Percentiles rank a stretch among this genome's conserved stretches.
Conservation (phyloP, 2,113 vertebrate genomes). For the Pseudopodoces humilis region DNA sequence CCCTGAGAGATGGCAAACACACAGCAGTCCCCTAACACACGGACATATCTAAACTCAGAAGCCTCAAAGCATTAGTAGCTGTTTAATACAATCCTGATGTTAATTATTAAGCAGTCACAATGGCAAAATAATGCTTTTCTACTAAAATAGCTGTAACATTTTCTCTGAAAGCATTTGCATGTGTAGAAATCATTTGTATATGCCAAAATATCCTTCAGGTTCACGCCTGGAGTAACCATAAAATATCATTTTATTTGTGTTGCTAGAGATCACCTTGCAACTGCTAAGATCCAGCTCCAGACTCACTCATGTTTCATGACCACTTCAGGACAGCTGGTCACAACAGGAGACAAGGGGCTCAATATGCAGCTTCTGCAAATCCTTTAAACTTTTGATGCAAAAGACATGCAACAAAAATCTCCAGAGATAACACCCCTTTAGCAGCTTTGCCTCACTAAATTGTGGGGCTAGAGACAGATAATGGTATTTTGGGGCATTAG, state of each 20-base stretch:
- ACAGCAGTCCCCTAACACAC: no score
- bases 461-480: neutral
- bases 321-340: neutral
- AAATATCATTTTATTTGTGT: no score
- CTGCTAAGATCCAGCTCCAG: neutral
- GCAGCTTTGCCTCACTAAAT: accelerated
- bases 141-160: neutral
- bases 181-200: neutral
- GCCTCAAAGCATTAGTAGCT: neutral
- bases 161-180: neutral
- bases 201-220: neutral
- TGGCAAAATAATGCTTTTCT: neutral
- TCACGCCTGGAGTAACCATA: no score
- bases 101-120: neutral
- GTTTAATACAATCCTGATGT: neutral
- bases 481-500: neutral
- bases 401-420: neutral
- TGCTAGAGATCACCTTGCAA: neutral
- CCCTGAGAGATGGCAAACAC: neutral
- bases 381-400: neutral
- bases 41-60: neutral
- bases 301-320: neutral
- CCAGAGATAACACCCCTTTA: neutral
- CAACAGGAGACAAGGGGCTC: neutral
- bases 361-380: neutral